Base-by-base conservation (phyloP, 2,113 vertebrate genomes). In the Scalopus aquaticus region DNA sequence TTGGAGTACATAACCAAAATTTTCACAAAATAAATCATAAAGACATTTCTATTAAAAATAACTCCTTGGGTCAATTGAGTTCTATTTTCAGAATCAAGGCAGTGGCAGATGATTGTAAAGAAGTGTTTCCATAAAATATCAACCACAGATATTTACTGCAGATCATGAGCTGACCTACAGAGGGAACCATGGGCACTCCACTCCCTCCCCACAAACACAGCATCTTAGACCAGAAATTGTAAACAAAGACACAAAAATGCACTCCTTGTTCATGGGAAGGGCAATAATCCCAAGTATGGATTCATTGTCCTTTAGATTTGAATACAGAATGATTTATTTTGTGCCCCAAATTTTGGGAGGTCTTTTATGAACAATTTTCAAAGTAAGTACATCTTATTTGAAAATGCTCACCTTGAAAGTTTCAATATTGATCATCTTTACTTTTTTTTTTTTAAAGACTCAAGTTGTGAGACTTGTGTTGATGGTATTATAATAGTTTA, bases 11-110 rank as follows among this genome's bases (percentile, higher is more conserved):
- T 64, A 72, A 5, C 4, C 20, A 82, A 65, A 24, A 72, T 87
- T 72, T 93, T 78, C 17, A 92, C 32, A 39, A 72, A 39, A 42
- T 72, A 80, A 76, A 16, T 20, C n/a, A 15, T 35, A 39, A 92
- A 39, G 56, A 49, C 20, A 67, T 77, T 70, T 64, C 44, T 86
- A 35, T 65, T 60, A 35, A 58, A 58, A 69, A 49, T 39, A 12
- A 81, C 39, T 10, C 20, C 5, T 32, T 26, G 4, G 5, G 28
- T 58, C 22, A 54, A 16, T 4, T 64, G 16, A 15, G 19, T 2
- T 85, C 56, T 62, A 35, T 56, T 91, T 88, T 58, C 20, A 72
- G 3, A 65, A 81, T 30, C 3, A 35, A 81, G 67, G 15, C 64
- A 81, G n/a, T n/a, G 32, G 51, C 0, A 39, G 64, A 37, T 42